Evolutionary conservation across 2,888 invertebrate species (phyloP), one percentile per base, ranked within the genome.

Genomic region (Cephus spinipes): DNA sequence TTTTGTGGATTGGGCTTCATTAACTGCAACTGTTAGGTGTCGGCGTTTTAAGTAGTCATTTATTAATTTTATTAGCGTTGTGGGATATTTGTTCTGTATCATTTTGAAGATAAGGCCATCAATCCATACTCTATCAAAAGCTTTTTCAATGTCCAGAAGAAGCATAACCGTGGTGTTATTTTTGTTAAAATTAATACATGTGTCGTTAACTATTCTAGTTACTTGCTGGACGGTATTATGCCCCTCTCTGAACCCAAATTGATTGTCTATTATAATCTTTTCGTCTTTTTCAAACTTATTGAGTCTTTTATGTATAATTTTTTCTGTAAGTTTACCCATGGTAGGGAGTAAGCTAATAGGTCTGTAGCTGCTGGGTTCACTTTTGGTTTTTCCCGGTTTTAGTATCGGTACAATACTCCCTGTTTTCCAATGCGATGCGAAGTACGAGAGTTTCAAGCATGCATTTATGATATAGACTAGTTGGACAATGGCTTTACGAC

Each of bases 51-150:
- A 73, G 74, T 87, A 90, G 4, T 83, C 83, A 34, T 81, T 35
- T 3, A 86, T 77, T n/a, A 87, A 36, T 77, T 82, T 83, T 11
- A 87, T 83, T n/a, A 88, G 73, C 11, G 76, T 68, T 11, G 9
- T 11, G 11, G 86, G 85, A 36, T 85, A 81, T 32, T 84, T 78
- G 36, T 79, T 33, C 74, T 81, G 74, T 2, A 84, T 83, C 77
- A 90, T 80, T 83, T 88, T 89, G 77, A 81, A 83, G 1, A 87
- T 80, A 3, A 90, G 84, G 9, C 87, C 86, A n/a, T 85, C 79
- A n/a, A 85, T 83, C 86, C 88, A 88, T 0, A 89, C 88, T 73
- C 83, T 84, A 76, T 90, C 88, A 73, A 91, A 91, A 0, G 90
- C 89, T 81, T 89, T 89, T 77, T 87, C 85, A 12, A 90, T 86